Conservation (phyloP, 35 echinoderm and acorn worm genomes). For the Hemicentrotus pulcherrimus region DNA sequence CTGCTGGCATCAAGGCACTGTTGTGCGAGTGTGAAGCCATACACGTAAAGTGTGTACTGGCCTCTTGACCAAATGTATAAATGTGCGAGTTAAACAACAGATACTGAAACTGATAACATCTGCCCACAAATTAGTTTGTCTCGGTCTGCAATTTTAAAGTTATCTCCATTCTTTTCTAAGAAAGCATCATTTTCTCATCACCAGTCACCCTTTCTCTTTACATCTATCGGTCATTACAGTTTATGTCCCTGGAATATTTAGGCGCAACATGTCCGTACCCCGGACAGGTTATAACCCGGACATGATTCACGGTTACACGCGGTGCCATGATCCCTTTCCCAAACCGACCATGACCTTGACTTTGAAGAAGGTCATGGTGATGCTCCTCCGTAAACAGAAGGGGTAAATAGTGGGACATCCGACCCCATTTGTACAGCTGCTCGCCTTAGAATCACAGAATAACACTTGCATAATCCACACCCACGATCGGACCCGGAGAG, state of each 20-base stretch:
- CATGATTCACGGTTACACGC: neutral
- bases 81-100: conserved; percentile 17
- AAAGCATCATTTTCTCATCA: neutral
- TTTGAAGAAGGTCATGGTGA: conserved; percentile 30
- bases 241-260: neutral
- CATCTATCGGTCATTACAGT: neutral
- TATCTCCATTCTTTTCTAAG: neutral
- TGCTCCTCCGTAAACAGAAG: conserved; percentile 20
- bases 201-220: neutral
- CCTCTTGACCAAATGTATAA: neutral
- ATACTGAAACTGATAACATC: neutral
- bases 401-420: neutral
- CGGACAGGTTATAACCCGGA: neutral
- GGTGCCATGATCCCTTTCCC: neutral
- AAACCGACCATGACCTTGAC: conserved; percentile 34
- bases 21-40: neutral
- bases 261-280: neutral
- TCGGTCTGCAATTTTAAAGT: neutral
- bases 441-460: conserved; percentile 27
- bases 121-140: neutral
- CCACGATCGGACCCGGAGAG: neutral
- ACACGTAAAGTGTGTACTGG: neutral
- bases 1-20: neutral
- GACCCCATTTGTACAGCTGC: conserved; percentile 29
- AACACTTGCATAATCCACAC: conserved; percentile 9